Evolutionary conservation across 2,113 vertebrate genomes (phyloP), one percentile per base, ranked within the genome.

Genomic region (Natator depressus): DNA sequence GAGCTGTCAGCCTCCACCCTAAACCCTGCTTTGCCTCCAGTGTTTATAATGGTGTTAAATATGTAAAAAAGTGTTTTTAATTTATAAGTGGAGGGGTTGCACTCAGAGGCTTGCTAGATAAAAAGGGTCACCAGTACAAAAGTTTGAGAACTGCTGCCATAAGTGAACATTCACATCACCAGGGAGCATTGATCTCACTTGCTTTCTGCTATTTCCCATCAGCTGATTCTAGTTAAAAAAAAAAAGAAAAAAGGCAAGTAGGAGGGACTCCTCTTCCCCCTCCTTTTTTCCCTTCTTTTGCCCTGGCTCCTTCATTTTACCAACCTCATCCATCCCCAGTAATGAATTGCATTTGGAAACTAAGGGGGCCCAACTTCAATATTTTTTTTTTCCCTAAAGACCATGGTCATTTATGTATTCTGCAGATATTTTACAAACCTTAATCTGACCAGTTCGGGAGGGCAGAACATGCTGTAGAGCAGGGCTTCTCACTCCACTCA

Each of bases 351-450:
- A 65, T 1, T 49, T 81, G 9, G 83, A 89, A 92, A 79, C 46
- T 14, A 78, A 65, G 50, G 38, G 17, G 76, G n/a, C 8, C 1
- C 12, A 81, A 1, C 2, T 79, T 31, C 11, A 46, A 83, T 9
- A 69, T 35, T 1, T 16, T 85, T n/a, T n/a, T 72, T 19, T 54
- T 0, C 31, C 1, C 38, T 1, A 1, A 3, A 31, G 35, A 79
- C 50, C 38, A 2, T 3, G 3, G 1, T 38, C 31, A n/a, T 1
- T 1, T 72, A 5, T 2, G 4, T 27, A 16, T 25, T 76, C 83
- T 51, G 1, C 42, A 8, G 0, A 17, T 0, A 4, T 57, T 81
- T 79, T 46, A 0, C 19, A 82, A 81, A 7, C 78, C 78, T 81
- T 90, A 3, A 76, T 7, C 6, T 47, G 72, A 46, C 3, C 72